Conservation (phyloP, 2,888 invertebrate genomes). For the Dasypolia templi region DNA sequence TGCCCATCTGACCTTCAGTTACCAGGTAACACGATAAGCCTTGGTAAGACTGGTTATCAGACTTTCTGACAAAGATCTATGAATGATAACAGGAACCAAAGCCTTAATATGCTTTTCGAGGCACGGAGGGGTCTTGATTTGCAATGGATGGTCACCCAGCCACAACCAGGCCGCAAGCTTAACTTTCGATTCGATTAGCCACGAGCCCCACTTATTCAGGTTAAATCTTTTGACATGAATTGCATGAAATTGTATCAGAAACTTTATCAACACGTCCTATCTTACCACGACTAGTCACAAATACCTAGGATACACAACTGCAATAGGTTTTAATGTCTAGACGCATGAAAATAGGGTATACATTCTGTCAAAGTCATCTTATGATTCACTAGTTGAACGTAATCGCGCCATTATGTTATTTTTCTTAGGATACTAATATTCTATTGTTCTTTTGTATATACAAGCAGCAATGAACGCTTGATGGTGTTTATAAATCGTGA, state of each 20-base stretch:
- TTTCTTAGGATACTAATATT: constrained; percentile 13
- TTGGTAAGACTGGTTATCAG: no score
- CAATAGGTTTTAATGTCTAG: constrained; percentile 5
- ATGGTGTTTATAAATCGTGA: constrained; percentile 13
- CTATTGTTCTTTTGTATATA: constrained; percentile 38
- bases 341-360: background rate
- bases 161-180: background rate
- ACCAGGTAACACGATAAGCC: background rate
- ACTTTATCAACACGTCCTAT: constrained; percentile 16
- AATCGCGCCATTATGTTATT: background rate
- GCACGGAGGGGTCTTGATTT: background rate
- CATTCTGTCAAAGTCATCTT: background rate
- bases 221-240: constrained; percentile 19
- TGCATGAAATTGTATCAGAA: constrained; percentile 27
- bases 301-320: background rate
- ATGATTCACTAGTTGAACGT: constrained; percentile 17
- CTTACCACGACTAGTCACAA: background rate
- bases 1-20: background rate
- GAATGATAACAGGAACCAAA: background rate
- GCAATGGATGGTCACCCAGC: background rate
- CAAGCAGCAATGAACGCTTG: constrained; percentile 4
- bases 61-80: background rate
- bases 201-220: constrained; percentile 20
- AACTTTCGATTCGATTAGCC: background rate
- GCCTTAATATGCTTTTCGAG: background rate